Base-by-base conservation (phyloP, 2,113 vertebrate species). In the Empidonax traillii region DNA sequence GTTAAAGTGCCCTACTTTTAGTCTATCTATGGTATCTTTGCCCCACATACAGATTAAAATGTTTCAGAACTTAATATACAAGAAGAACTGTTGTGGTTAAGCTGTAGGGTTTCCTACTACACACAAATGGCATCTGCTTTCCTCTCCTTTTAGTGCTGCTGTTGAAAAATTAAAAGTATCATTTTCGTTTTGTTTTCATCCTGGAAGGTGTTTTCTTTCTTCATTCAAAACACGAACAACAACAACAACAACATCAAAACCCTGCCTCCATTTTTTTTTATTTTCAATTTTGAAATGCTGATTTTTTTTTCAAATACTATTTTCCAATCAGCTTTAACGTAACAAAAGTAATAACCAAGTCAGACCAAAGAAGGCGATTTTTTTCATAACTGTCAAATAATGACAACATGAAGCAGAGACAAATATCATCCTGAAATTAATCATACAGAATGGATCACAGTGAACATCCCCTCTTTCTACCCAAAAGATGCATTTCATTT, bases 401-500 rank as follows among this genome's bases (percentile, higher is more conserved):
- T 59, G 78, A 80, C 53, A 91, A 89, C 55, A 28, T 23, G 37
- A 88, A 71, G 55, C 43, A 83, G 33, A 75, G 75, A 88, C 46
- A 95, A 95, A 94, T 79, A 89, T 23, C 49, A 85, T 69, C n/a
- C 80, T 77, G 35, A 93, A 94, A 91, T 93, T 89, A 87, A 83
- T 94, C 72, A 66, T 49, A 63, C 47, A 52, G 63, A 86, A 55
- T 74, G 47, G 61, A 89, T 84, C 61, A 47, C 43, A 86, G 44
- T 1, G 10, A 89, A 89, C 43, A 33, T 90, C 51, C 46, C 73
- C 27, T 85, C 58, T 79, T 91, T 77, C 82, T 90, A 43, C 55
- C 87, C 63, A 52, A 90, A 90, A 96, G 63, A 91, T 77, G 27
- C 46, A 84, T 93, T 94, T 92, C 33, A 87, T 95, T 95, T 94